Evolutionary conservation across 2,113 vertebrate genomes (phyloP), one percentile per base, ranked within the genome.

Genomic region (Fregetta grallaria): DNA sequence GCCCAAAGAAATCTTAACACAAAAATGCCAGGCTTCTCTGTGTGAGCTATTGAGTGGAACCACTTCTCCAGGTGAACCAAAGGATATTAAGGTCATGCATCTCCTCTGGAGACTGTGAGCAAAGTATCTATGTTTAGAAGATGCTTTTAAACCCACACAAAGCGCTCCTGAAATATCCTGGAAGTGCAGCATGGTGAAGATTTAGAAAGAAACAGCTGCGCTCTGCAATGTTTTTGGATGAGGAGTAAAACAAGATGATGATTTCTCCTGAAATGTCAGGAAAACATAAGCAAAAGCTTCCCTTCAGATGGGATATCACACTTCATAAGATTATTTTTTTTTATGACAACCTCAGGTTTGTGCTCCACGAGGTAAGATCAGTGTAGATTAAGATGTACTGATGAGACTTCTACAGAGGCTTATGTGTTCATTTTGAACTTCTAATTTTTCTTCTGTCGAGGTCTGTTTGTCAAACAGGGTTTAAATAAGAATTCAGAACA

Each of bases 401-500:
- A 38, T 73, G 45, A 90, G 75, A 65, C 10, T 80, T 93, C 40
- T 49, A 3, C 2, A 2, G 78, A 27, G 82, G 77, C 13, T 56
- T 73, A 25, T 38, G 36, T 85, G 36, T 82, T 95, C n/a, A 91
- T 87, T 78, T 91, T 68, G 52, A 88, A 87, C 83, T 94, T 78
- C 61, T 79, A 56, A 36, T 85, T 92, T 93, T 92, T 72, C 58
- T 91, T 75, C 42, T 70, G 1, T 65, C 4, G 4, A 93, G 55
- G 42, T 68, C 73, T 94, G 45, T 96, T 96, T 87, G 77, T 75
- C 86, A 89, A 94, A 89, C 44, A 78, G 32, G 4, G 27, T 87
- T 97, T 95, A 94, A 96, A 95, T 94, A 94, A 94, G 85, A 96
- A 89, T 42, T 94, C 86, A 81, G 83, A 94, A 91, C 91, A 92